Base-by-base conservation (phyloP, 1,140 invertebrate genomes). In the Mycetomoellerius zeteki region DNA sequence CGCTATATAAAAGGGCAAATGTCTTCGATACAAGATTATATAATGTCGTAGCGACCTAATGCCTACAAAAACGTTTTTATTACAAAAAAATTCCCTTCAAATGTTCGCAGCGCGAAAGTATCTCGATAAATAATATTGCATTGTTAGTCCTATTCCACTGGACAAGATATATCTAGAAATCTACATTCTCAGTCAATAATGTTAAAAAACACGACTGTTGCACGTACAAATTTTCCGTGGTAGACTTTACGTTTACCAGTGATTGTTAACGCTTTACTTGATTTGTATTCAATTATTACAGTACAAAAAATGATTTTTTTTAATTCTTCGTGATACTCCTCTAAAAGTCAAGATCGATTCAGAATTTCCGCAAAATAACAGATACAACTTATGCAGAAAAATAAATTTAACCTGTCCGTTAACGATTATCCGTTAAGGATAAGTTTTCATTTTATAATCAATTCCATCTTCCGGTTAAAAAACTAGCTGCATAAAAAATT, bases 1-100 rank as follows among this genome's bases (percentile, higher is more conserved):
- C 78, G n/a, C 76, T 91, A 89, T 91, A 76, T 87, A 80, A 84
- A 88, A 91, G 76, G 84, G 89, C 85, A 82, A 85, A 67, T 47
- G 62, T 90, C n/a, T 72, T 86, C 47, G 65, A 87, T 80, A 80
- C 33, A 19, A 58, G 54, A 43, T 90, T 87, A 85, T 86, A 81
- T 89, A 89, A 77, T 81, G 50, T 33, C 52, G 56, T 69, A 89
- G 33, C 27, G 56, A 76, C 12, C 54, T 71, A 75, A 81, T 37
- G 30, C 7, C 30, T 82, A 19, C 37, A 84, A 50, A 3, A 71
- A 88, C 37, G 27, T 65, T 62, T 85, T 86, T 2, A 54, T 86
- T 54, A 89, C 65, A 89, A 86, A 89, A 82, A 86, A 60, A 65
- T 69, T 24, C 24, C 73, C 2, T 87, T 60, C 33, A 43, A 89